Conservation (phyloP, 2,113 vertebrate species). For the Podarcis muralis region DNA sequence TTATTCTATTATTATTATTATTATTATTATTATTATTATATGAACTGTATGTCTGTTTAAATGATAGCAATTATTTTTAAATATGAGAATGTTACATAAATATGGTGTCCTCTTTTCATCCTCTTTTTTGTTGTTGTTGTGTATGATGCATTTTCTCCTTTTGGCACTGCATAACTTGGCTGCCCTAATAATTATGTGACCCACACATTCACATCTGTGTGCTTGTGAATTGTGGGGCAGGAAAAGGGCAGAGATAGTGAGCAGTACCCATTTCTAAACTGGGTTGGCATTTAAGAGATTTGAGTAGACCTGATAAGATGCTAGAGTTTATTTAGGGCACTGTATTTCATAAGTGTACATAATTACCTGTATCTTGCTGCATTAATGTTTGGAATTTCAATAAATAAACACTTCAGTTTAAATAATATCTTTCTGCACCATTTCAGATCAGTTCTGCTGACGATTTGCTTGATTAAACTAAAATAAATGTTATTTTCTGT, state of each 20-base stretch:
- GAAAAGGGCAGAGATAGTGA: neutral
- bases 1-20: too few relatives aligned
- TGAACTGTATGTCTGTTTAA: too few relatives aligned
- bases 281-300: neutral
- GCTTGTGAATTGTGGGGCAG: neutral
- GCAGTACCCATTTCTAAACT: neutral
- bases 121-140: neutral
- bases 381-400: slow-evolving; percentile 39
- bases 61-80: too few relatives aligned
- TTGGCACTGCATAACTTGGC: neutral
- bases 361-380: slow-evolving; percentile 15
- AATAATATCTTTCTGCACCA: slow-evolving; percentile 22
- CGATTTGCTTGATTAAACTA: slow-evolving; percentile 38
- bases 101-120: neutral
- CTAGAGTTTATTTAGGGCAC: neutral
- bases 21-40: too few relatives aligned
- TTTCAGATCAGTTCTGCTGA: slow-evolving; percentile 35
- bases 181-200: neutral
- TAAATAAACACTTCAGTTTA: slow-evolving; percentile 28
- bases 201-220: neutral
- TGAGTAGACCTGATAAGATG: neutral
- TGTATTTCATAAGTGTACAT: neutral
- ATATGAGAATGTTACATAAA: too few relatives aligned
- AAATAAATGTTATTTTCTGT: slow-evolving; percentile 37
- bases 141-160: neutral